phyloP scores from a whole-genome alignment of 2,888 invertebrate species.

The Apocheima hispidaria region DNA sequence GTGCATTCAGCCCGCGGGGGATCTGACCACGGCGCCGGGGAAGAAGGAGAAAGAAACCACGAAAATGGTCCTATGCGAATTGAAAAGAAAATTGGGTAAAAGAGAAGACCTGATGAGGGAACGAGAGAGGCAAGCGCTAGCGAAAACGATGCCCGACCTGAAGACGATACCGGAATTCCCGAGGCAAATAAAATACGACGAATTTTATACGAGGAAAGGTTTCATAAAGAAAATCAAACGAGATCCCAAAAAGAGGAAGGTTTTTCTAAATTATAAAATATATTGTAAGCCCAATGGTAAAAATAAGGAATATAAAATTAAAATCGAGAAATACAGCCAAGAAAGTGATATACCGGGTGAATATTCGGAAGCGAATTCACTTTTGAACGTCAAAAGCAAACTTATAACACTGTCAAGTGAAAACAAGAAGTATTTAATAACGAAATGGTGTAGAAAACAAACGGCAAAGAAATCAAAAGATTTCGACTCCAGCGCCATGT shows the following conservation, averaged over 20 bases:
- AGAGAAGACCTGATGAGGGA: slow-evolving; percentile 81
- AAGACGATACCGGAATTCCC: slow-evolving; percentile 77
- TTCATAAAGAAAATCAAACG: slow-evolving; percentile 65
- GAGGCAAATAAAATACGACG: slow-evolving; percentile 71
- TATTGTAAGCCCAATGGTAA: slow-evolving; percentile 38
- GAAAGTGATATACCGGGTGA: slow-evolving; percentile 58
- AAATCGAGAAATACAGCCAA: slow-evolving; percentile 52
- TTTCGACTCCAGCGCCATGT: slow-evolving; percentile 51
- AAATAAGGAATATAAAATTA: slow-evolving; percentile 53
- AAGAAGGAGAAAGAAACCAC: slow-evolving; percentile 72
- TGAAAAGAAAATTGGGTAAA: slow-evolving; percentile 77
- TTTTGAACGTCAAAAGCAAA: slow-evolving; percentile 57
- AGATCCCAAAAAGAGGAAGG: slow-evolving; percentile 42
- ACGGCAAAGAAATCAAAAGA: slow-evolving; percentile 27
- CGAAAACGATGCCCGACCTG: slow-evolving; percentile 78
- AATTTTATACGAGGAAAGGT: slow-evolving; percentile 63
- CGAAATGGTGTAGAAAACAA: slow-evolving; percentile 61
- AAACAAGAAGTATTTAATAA: slow-evolving; percentile 50
- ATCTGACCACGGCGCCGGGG: slow-evolving; percentile 72
- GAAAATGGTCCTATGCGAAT: slow-evolving; percentile 72
- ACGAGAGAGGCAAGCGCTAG: slow-evolving; percentile 77
- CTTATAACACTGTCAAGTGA: slow-evolving; percentile 54
- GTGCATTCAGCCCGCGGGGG: slow-evolving; percentile 54
- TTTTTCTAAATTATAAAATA: slow-evolving; percentile 55
- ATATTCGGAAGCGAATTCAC: slow-evolving; percentile 60